Evolutionary conservation across 2,888 invertebrate genomes (phyloP).

Genomic region (Tanypteryx hageni): DNA sequence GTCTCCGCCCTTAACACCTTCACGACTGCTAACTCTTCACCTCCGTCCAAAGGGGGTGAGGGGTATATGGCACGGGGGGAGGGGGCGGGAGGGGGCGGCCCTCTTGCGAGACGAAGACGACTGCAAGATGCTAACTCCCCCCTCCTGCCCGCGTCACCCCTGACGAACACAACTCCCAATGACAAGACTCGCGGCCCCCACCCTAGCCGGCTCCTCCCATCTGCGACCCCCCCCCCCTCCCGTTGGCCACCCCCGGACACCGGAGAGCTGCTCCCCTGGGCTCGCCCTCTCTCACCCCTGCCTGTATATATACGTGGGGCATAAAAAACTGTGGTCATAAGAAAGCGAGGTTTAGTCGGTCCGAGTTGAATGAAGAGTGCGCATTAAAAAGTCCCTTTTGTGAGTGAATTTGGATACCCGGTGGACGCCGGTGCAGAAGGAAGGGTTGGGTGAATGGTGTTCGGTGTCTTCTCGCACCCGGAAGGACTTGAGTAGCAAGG

Average conservation of each 20-base stretch:
- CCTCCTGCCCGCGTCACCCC: not conserved
- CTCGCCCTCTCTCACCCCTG: not conserved
- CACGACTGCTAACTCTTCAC: not conserved
- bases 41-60: not conserved
- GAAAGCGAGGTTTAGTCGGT: constrained; percentile 2
- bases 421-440: not conserved
- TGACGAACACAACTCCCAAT: too few relatives aligned
- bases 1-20: constrained; percentile 18
- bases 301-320: not conserved
- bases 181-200: too few relatives aligned
- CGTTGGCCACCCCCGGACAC: not conserved
- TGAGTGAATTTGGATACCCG: constrained; percentile 17
- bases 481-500: too few relatives aligned
- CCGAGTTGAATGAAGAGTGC: not conserved
- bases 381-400: not conserved
- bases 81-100: not conserved
- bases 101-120: not conserved
- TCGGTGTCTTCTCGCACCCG: too few relatives aligned
- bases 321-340: constrained; percentile 15
- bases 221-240: too few relatives aligned
- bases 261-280: not conserved
- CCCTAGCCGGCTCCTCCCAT: too few relatives aligned
- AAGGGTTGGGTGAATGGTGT: not conserved
- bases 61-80: not conserved
- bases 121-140: not conserved